phyloP scores from a whole-genome alignment of 2,113 vertebrate species.

The Gnathonemus longibarbis region DNA sequence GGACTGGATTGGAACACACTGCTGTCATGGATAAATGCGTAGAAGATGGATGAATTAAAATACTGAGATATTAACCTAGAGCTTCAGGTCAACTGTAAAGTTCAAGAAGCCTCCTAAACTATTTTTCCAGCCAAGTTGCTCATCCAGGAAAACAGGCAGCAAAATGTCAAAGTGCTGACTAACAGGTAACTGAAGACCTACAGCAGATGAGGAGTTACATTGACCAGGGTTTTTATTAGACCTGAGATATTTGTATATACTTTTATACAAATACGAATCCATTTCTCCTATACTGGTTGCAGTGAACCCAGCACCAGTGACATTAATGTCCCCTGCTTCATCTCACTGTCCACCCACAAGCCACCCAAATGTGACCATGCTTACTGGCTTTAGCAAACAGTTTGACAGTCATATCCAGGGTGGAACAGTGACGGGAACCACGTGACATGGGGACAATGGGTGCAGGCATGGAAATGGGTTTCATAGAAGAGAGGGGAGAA shows the following conservation, averaged over 20 bases:
- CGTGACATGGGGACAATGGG: background rate
- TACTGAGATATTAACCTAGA: background rate
- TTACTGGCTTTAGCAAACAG: background rate
- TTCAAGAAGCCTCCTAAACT: background rate
- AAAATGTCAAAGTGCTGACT: background rate
- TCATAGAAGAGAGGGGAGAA: background rate
- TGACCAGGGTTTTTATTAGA: background rate
- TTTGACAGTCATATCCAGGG: background rate
- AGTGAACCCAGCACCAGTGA: background rate
- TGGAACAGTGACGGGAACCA: background rate
- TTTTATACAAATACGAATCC: background rate
- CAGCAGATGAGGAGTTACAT: background rate
- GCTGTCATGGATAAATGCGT: background rate
- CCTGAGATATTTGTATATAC: background rate
- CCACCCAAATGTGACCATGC: background rate
- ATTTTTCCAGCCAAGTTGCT: background rate
- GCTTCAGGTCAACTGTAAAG: background rate
- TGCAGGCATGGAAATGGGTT: background rate
- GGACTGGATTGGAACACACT: background rate
- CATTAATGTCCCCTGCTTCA: background rate
- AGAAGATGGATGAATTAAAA: background rate
- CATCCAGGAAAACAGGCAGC: background rate
- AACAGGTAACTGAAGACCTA: background rate
- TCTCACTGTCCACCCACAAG: background rate
- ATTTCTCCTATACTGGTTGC: background rate